A percentile compares a stretch with the other conserved stretches of the same genome.
These are phyloP conservation scores for Unio pictorum DNA, from an alignment of 2,888 invertebrate genomes.

Conservation along the genomic window DNA sequence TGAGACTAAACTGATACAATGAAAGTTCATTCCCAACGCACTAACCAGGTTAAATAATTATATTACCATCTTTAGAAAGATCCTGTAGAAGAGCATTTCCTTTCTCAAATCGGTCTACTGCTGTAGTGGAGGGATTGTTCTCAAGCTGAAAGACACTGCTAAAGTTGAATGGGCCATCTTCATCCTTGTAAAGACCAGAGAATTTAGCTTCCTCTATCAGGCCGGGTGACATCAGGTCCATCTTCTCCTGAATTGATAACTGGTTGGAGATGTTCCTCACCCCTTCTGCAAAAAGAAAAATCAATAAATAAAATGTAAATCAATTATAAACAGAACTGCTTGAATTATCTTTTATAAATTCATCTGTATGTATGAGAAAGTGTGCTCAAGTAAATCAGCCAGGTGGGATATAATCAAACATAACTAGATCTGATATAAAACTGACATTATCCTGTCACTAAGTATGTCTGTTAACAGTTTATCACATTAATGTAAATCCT, in stretches of 20 bases:
- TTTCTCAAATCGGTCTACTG: constrained; percentile 31
- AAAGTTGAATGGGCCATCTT: constrained; percentile 60
- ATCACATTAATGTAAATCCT: no score
- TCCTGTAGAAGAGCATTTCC: constrained; percentile 53
- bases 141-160: constrained; percentile 44
- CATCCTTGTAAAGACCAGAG: constrained; percentile 51
- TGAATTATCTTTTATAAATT: no score
- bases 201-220: constrained; percentile 51
- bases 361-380: no score
- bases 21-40: no score
- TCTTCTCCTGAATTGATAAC: constrained; percentile 57
- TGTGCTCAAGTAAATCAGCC: no score
- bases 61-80: constrained; percentile 43
- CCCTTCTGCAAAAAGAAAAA: constrained; percentile 43
- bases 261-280: constrained; percentile 63
- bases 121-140: constrained; percentile 13
- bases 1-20: no score
- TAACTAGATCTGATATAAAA: no score
- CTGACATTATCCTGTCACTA: no score
- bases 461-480: no score
- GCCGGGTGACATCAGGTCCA: constrained; percentile 51
- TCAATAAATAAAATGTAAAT: no score
- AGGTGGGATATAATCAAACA: no score
- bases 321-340: no score
- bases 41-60: not conserved